Percentiles rank a stretch among this genome's conserved stretches.
Conservation (phyloP, 2,888 invertebrate genomes). For the Tinea semifulvella region DNA sequence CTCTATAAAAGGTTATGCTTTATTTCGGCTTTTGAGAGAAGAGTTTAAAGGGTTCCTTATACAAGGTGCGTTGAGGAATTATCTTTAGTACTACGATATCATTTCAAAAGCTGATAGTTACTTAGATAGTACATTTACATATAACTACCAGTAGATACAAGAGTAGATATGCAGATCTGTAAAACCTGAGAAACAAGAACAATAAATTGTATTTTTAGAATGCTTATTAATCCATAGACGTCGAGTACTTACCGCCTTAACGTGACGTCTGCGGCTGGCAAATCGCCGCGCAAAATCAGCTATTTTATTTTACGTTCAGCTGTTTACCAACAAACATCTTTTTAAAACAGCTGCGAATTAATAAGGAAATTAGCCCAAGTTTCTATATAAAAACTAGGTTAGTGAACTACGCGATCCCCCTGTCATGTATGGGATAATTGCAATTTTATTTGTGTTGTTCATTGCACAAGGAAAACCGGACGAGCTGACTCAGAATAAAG, state of each 20-base stretch:
- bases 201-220: background rate
- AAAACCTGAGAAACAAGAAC: constrained; percentile 7
- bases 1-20: no score
- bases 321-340: constrained; percentile 35
- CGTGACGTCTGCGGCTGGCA: constrained; percentile 30
- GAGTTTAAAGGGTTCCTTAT: no score
- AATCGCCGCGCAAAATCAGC: constrained; percentile 28
- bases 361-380: no score
- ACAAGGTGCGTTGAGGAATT: no score
- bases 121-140: no score
- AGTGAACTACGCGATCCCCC: constrained; percentile 1
- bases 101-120: no score
- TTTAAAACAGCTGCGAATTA: no score
- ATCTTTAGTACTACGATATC: no score
- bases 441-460: constrained; percentile 33
- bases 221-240: constrained; percentile 8
- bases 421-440: constrained; percentile 21
- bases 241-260: constrained; percentile 31
- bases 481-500: constrained; percentile 22
- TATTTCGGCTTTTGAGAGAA: no score
- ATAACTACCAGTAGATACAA: no score
- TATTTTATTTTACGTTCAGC: constrained; percentile 36
- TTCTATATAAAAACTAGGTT: background rate
- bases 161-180: constrained; percentile 16
- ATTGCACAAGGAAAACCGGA: constrained; percentile 27